A percentile compares a stretch with the other conserved stretches of the same genome.
phyloP scores from a whole-genome alignment of 2,113 vertebrate genomes.

The rabbit (Oryctolagus cuniculus) region DNA sequence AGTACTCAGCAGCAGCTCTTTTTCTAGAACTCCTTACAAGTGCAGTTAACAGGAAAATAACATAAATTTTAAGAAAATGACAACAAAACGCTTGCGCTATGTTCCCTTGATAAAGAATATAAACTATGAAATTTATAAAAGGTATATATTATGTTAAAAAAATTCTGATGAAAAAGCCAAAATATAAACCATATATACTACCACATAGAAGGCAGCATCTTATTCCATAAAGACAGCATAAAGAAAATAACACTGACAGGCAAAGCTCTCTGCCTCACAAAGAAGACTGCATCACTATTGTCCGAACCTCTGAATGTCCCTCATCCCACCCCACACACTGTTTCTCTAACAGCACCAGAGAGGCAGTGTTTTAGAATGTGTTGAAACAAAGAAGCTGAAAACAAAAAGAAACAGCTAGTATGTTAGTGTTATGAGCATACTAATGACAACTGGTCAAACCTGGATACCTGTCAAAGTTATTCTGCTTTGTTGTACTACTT shows the following conservation, averaged over 20 bases:
- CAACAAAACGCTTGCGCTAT: background rate
- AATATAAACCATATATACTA: fast-evolving
- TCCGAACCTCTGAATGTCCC: background rate
- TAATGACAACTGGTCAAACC: background rate
- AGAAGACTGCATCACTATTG: background rate
- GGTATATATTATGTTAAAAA: background rate
- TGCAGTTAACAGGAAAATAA: background rate
- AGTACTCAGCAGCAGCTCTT: background rate
- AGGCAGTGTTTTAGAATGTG: background rate
- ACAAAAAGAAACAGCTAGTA: background rate
- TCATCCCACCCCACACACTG: background rate
- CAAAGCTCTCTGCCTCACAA: background rate
- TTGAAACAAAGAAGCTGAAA: background rate
- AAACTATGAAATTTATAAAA: background rate
- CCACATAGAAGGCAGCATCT: background rate
- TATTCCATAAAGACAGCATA: fast-evolving
- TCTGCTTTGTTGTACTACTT: too few species aligned
- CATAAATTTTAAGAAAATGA: background rate
- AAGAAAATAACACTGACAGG: fast-evolving
- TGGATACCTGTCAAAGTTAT: background rate
- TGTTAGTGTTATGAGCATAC: background rate
- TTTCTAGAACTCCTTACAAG: background rate
- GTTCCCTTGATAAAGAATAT: background rate
- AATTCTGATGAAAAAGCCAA: background rate
- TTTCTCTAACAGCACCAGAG: background rate